A percentile compares a stretch with the other conserved stretches of the same genome.
phyloP scores from a whole-genome alignment of 1,140 invertebrate species.

The Telenomus remus region DNA sequence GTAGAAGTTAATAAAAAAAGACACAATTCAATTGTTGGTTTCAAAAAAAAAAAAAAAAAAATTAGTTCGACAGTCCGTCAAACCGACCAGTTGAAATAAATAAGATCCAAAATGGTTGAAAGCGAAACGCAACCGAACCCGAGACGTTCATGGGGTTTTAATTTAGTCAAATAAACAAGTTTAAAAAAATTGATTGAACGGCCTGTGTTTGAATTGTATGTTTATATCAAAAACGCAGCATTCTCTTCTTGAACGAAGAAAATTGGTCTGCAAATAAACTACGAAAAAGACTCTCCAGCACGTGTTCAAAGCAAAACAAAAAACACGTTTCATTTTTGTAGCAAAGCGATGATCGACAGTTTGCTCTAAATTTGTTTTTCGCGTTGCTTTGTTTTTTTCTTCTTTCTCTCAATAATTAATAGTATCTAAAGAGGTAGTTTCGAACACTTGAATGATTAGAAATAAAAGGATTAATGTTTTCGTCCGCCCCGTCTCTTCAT shows the following conservation, averaged over 20 bases:
- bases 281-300: background rate
- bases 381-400: conserved; percentile 3
- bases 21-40: too few species aligned
- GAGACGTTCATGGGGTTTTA: too few species aligned
- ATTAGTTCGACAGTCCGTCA: too few species aligned
- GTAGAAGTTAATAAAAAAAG: too few species aligned
- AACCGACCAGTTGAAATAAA: too few species aligned
- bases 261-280: conserved; percentile 3
- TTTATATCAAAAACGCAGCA: conserved; percentile 8
- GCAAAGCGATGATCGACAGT: conserved; percentile 7
- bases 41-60: too few species aligned
- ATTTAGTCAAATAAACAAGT: too few species aligned
- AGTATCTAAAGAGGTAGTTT: conserved; percentile 71
- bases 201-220: too few species aligned
- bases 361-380: background rate
- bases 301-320: conserved; percentile 14
- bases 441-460: conserved; percentile 52
- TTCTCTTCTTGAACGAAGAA: conserved; percentile 41
- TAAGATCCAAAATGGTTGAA: too few species aligned
- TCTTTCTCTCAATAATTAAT: conserved; percentile 62
- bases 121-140: too few species aligned
- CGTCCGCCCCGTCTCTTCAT: conserved; percentile 89
- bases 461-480: conserved; percentile 78
- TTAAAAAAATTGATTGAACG: too few species aligned
- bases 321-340: conserved; percentile 1